These are phyloP conservation scores for Tarsius wallacei DNA, from an alignment of 2,797 vertebrate genomes.

Conservation along the genomic window DNA sequence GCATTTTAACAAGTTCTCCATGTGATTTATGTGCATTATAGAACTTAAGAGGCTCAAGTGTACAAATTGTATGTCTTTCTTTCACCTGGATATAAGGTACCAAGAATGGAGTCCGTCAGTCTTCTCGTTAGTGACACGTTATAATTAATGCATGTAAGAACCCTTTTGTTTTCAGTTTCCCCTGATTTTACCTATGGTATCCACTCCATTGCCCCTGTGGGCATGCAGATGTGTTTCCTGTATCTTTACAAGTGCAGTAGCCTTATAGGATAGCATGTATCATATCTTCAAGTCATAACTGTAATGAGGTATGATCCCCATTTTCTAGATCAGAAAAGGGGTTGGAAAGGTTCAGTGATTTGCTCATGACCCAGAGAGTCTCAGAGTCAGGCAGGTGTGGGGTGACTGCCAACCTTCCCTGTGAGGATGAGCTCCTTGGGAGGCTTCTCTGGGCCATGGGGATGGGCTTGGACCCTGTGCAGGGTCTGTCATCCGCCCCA, in stretches of 20 bases:
- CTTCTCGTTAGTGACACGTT: neutral
- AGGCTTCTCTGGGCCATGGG: neutral
- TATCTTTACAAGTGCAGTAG: neutral
- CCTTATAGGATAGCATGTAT: neutral
- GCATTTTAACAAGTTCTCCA: conserved; percentile 4
- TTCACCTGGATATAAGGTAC: conserved; percentile 26
- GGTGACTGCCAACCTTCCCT: neutral
- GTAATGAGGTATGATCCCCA: neutral
- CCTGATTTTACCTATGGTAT: neutral
- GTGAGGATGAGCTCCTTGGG: neutral
- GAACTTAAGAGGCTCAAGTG: neutral
- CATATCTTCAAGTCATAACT: neutral
- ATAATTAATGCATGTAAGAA: neutral
- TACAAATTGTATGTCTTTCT: neutral
- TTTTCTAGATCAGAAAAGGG: conserved; percentile 26
- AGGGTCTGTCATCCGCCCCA: neutral
- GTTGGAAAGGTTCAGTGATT: conserved; percentile 11
- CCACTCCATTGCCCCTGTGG: neutral
- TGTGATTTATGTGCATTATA: neutral
- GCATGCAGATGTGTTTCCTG: neutral
- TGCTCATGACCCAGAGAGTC: neutral
- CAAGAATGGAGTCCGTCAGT: neutral
- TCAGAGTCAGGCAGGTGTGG: neutral
- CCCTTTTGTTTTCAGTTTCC: conserved; percentile 5
- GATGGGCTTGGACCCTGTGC: neutral